Base-by-base conservation (phyloP, 2,113 vertebrate species). In the Lampris megalopsis region DNA sequence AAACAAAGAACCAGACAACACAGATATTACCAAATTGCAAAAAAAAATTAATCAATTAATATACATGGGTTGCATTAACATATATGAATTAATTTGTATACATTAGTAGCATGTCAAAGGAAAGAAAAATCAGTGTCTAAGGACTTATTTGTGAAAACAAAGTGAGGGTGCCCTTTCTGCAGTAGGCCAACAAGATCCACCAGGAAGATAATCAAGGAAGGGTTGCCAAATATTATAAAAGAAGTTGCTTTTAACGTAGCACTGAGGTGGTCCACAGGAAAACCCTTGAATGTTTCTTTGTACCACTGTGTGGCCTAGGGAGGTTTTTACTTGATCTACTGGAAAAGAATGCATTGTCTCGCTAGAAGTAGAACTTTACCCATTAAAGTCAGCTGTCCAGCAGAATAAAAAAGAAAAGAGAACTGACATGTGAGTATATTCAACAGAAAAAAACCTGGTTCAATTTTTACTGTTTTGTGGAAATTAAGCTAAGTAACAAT, bases 1-100 rank as follows among this genome's bases (percentile, higher is more conserved):
- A 38, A 10, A 36, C 7, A 38, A 36, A 59, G 36, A 37, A 93
- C 10, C 68, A 92, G 92, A 82, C 90, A 88, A 79, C 94, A 93
- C 0, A 42, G 40, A 8, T 35, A 35, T 36, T 41, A 6, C 43
- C 62, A 9, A 24, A 49, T 64, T 47, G 5, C 13, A 48, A 64
- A 64, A 48, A n/a, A 9, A 47, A 24, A 38, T 60, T 6, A 37
- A 40, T 38, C 6, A 38, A 36, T 60, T 9, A 60, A 6, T 36
- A 40, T 38, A 60, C 58, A 60, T 60, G 58, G 58, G 58, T 60
- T 60, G 35, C 56, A 13, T 5, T 58, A 24, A 24, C 24, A 64
- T 24, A 56, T 24, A 56, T 36, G 5, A 56, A 36, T 24, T 24
- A 24, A n/a, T 56, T 56, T 56, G 11, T 56, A n/a, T 24, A 56